These are phyloP conservation scores for Zingel zingel DNA, from an alignment of 2,113 vertebrate genomes.

Conservation along the genomic window DNA sequence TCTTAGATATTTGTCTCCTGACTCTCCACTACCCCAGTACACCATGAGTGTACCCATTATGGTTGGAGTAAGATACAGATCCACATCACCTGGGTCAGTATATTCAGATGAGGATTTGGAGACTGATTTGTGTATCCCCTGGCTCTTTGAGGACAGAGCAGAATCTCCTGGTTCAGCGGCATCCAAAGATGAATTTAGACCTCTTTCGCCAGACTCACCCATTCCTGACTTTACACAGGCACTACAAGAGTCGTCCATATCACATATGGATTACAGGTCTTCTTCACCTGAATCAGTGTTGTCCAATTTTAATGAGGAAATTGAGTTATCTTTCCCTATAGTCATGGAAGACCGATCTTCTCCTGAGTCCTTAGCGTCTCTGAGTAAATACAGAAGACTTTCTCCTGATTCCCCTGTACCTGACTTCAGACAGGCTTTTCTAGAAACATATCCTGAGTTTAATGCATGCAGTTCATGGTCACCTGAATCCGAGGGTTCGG, in stretches of 20 bases:
- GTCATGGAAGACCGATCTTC: slow-evolving; percentile 36
- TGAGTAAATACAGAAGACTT: slow-evolving; percentile 23
- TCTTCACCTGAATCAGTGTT: slow-evolving; percentile 48
- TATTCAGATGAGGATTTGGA: slow-evolving; percentile 50
- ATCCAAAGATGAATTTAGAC: slow-evolving; percentile 46
- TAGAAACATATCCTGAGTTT: neutral
- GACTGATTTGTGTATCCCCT: slow-evolving; percentile 16
- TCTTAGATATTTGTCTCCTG: slow-evolving; percentile 49
- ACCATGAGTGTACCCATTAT: neutral
- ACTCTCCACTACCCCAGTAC: slow-evolving; percentile 61
- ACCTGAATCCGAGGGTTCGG: slow-evolving; percentile 38
- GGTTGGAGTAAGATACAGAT: slow-evolving; percentile 7
- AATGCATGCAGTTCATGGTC: neutral
- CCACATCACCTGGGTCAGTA: slow-evolving; percentile 48
- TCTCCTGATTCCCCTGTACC: slow-evolving; percentile 57
- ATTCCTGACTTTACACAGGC: slow-evolving; percentile 56
- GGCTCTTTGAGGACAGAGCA: slow-evolving; percentile 51
- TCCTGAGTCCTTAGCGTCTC: slow-evolving; percentile 33
- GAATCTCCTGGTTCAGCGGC: slow-evolving; percentile 49
- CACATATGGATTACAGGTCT: slow-evolving; percentile 26
- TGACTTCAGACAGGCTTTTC: slow-evolving; percentile 34
- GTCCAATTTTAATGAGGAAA: slow-evolving; percentile 33
- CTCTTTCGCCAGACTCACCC: slow-evolving; percentile 72
- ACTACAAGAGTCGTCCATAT: neutral
- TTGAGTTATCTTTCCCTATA: neutral